Percentiles rank a stretch among this genome's conserved stretches.
These are phyloP conservation scores for Drosophila stalkeri DNA, from an alignment of 2,888 invertebrate species.

Conservation along the genomic window DNA sequence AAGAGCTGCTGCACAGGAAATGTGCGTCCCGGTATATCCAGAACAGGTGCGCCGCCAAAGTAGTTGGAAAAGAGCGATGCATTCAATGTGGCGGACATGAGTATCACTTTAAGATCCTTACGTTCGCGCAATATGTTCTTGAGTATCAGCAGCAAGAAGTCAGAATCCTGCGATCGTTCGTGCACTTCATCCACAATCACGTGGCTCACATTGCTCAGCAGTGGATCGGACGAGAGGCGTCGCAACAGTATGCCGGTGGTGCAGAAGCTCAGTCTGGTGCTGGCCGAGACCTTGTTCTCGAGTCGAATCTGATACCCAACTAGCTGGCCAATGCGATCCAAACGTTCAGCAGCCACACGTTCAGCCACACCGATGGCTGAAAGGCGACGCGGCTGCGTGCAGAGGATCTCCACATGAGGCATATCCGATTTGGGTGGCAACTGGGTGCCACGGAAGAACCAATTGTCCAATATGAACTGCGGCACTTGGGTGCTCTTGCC, in stretches of 20 bases:
- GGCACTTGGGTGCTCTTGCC: constrained; percentile 96
- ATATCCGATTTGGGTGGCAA: constrained; percentile 84
- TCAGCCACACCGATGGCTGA: constrained; percentile 97
- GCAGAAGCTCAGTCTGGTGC: constrained; percentile 95
- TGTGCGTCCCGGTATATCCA: constrained; percentile 93
- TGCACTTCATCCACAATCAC: constrained; percentile 96
- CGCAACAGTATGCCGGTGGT: constrained; percentile 96
- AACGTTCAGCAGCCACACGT: constrained; percentile 94
- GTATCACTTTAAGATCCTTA: constrained; percentile 91
- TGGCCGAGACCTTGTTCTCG: constrained; percentile 91
- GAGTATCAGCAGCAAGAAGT: constrained; percentile 93
- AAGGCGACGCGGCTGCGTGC: constrained; percentile 96
- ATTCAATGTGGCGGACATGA: constrained; percentile 98
- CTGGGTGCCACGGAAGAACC: constrained; percentile 86
- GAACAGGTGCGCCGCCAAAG: constrained; percentile 90
- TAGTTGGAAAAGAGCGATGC: constrained; percentile 93
- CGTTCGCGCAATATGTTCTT: constrained; percentile 90
- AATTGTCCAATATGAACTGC: constrained; percentile 96
- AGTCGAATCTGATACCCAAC: constrained; percentile 91
- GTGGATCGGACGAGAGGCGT: constrained; percentile 92
- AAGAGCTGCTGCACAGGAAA: constrained; percentile 93
- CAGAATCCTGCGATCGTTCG: constrained; percentile 95
- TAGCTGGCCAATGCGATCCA: constrained; percentile 87
- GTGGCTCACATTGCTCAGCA: constrained; percentile 92
- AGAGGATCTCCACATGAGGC: constrained; percentile 92